Evolutionary conservation across 2,888 invertebrate species (phyloP).

Genomic region (Leptothorax acervorum): DNA sequence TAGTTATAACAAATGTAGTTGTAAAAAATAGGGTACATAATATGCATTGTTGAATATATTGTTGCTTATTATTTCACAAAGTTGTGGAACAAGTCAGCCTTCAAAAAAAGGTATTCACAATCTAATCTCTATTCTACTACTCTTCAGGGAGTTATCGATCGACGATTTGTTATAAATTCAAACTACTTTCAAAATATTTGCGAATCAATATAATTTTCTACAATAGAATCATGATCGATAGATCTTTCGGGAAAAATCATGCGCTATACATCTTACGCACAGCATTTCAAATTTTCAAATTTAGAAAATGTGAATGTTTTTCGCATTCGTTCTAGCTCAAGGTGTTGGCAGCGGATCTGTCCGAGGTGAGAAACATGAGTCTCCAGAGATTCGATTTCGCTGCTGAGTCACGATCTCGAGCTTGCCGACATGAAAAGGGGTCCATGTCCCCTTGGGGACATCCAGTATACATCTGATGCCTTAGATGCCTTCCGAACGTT

Average conservation of each 20-base stretch:
- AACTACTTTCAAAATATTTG: constrained; percentile 73
- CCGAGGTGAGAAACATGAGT: constrained; percentile 79
- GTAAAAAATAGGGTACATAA: background rate
- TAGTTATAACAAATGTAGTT: background rate
- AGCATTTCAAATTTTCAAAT: constrained; percentile 46
- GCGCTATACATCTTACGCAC: constrained; percentile 62
- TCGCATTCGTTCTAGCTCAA: constrained; percentile 61
- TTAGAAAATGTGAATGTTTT: constrained; percentile 68
- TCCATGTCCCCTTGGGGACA: constrained; percentile 71
- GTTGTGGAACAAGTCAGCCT: background rate
- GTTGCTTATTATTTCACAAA: background rate
- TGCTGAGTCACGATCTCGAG: constrained; percentile 83
- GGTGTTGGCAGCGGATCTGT: constrained; percentile 75
- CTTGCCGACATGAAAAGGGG: constrained; percentile 75
- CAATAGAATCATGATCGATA: constrained; percentile 56
- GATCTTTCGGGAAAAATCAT: constrained; percentile 69
- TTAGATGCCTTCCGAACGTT: constrained; percentile 63
- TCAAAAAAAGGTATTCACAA: background rate
- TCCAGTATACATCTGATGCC: constrained; percentile 61
- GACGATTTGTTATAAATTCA: constrained; percentile 54
- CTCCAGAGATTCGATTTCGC: constrained; percentile 80
- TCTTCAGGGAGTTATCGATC: constrained; percentile 66
- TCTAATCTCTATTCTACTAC: constrained; percentile 21
- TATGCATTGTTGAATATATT: background rate
- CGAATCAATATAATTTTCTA: constrained; percentile 50